Evolutionary conservation across 2,113 vertebrate genomes (phyloP).

Genomic region (Nesogale talazaci): DNA sequence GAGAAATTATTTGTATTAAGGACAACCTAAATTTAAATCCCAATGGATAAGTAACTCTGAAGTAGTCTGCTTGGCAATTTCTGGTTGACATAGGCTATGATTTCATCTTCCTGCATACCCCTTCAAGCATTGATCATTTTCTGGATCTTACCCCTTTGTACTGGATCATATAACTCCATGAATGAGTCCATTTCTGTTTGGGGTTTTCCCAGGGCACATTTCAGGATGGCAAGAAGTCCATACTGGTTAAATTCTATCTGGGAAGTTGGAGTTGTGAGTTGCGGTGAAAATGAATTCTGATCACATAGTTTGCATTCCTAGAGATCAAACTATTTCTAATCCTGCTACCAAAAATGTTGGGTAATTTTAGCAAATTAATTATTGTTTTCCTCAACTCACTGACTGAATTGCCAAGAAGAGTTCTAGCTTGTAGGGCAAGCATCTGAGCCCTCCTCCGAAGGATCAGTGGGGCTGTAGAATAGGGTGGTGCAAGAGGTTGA

Average conservation of each 20-base stretch:
- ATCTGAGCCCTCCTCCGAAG: not conserved
- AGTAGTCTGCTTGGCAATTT: not conserved
- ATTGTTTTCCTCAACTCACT: not conserved
- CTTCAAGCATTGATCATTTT: no score
- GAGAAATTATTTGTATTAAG: not conserved
- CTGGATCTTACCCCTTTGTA: not conserved
- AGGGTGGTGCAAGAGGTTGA: not conserved
- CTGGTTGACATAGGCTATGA: not conserved
- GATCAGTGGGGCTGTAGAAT: not conserved
- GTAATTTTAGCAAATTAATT: not conserved
- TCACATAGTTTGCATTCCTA: not conserved
- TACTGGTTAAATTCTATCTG: not conserved
- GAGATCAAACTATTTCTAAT: not conserved
- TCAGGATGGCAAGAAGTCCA: not conserved
- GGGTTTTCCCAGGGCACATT: not conserved
- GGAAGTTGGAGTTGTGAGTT: not conserved
- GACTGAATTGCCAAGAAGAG: not conserved
- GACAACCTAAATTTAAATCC: not conserved
- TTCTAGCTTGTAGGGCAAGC: not conserved
- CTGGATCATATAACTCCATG: not conserved
- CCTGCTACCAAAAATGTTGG: not conserved
- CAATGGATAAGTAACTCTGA: not conserved
- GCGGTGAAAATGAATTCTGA: not conserved
- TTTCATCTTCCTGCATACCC: not conserved
- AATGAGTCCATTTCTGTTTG: not conserved